A percentile compares a stretch with the other conserved stretches of the same genome.
phyloP scores from a whole-genome alignment of 2,113 vertebrate species.

The Hippoglossus stenolepis region DNA sequence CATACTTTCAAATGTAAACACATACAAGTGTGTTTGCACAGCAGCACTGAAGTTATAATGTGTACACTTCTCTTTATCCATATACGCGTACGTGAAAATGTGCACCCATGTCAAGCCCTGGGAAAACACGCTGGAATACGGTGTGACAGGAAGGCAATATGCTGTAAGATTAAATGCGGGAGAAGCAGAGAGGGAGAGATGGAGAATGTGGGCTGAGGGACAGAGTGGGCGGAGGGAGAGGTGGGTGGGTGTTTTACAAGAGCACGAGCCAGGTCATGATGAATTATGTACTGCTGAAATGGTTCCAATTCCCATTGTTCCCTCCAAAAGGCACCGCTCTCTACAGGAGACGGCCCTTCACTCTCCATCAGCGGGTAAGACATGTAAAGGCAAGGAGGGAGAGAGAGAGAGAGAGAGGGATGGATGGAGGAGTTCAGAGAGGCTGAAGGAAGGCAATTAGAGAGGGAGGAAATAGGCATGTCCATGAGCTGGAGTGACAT shows the following conservation, averaged over 20 bases:
- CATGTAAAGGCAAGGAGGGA: constrained; percentile 9
- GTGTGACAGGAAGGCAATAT: not conserved
- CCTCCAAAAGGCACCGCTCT: constrained; percentile 34
- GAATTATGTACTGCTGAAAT: constrained; percentile 67
- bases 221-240: not conserved
- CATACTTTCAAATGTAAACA: not conserved
- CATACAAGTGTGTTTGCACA: not conserved
- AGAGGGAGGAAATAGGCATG: not conserved
- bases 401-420: not conserved
- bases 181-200: not conserved
- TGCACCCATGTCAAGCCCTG: not conserved
- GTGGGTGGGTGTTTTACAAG: constrained; percentile 33
- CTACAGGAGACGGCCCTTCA: constrained; percentile 43
- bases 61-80: not conserved
- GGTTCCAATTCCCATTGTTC: constrained; percentile 65
- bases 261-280: constrained; percentile 35
- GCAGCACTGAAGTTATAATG: not conserved
- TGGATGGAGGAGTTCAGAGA: constrained; percentile 6
- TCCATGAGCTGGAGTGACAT: constrained; percentile 31
- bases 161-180: constrained; percentile 28
- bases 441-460: constrained; percentile 27
- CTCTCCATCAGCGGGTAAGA: constrained; percentile 25
- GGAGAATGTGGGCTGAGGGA: constrained; percentile 1
- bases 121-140: not conserved
- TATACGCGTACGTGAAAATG: not conserved